Evolutionary conservation across 2,113 vertebrate species (phyloP), one percentile per base, ranked within the genome.

Genomic region (Eurystomus gularis): DNA sequence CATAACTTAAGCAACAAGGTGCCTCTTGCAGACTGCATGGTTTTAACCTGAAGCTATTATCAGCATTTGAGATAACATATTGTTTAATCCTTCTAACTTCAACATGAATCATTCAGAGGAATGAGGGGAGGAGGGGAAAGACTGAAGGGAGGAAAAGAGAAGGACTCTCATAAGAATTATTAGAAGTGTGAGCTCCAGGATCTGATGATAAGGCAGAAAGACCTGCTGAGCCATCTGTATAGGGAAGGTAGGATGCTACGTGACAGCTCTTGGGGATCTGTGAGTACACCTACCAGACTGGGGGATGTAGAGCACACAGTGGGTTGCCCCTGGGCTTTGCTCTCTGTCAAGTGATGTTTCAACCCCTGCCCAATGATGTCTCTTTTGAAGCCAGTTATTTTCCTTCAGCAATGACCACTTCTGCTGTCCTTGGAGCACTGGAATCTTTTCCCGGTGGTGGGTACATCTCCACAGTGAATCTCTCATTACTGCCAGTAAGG

Each of bases 81-180:
- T 96, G 96, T 94, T 97, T 97, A 98, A 96, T 97, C 88, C 93
- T 96, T 94, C 90, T 95, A 96, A 97, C 94, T 95, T 96, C 83
- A 82, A 82, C 82, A 97, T 96, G 89, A 97, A 98, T 96, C 97
- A 97, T 96, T 97, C 95, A 97, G 69, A 96, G 72, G 95, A 93
- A 94, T 75, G 54, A 62, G n/a, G 55, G 52, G 75, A 91, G 82
- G 73, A 71, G 57, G 64, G 73, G 44, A 81, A 90, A 78, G 84
- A 86, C 78, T 68, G 60, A 77, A 49, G 49, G 46, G 60, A 88
- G 58, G 35, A 52, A 78, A 94, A 85, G 68, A 85, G 88, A 94
- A 93, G 72, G 81, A 72, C n/a, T 97, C 73, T 95, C 11, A 0
- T 55, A 95, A 82, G 65, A 97, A 96, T 95, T 92, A 82, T 92